Evolutionary conservation across 2,113 vertebrate species (phyloP).

Genomic region (Poecile atricapillus): DNA sequence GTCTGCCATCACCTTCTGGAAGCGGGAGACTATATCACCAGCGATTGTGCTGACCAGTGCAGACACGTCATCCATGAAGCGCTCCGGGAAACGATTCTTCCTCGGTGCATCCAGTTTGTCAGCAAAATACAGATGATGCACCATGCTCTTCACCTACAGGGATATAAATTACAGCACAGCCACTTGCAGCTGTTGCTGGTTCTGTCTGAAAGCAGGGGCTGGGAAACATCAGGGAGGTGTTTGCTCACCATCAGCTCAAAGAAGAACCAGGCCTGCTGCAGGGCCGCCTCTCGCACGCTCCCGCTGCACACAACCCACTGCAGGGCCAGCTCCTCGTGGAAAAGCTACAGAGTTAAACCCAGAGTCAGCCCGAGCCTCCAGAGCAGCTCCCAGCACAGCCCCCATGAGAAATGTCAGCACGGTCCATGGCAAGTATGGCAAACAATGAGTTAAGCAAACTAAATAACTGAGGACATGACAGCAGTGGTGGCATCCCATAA

Average conservation of each 20-base stretch:
- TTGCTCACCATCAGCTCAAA: slow-evolving; percentile 96
- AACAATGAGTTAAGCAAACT: slow-evolving; percentile 65
- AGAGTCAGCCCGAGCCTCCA: slow-evolving; percentile 9
- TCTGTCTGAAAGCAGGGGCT: neutral
- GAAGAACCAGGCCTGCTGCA: slow-evolving; percentile 99
- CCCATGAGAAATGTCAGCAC: slow-evolving; percentile 27
- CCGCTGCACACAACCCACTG: slow-evolving; percentile 99
- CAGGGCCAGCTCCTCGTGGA: slow-evolving; percentile 95
- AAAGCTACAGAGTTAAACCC: slow-evolving; percentile 81
- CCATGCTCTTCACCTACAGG: slow-evolving; percentile 95
- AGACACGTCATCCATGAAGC: slow-evolving; percentile 97
- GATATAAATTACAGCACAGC: neutral
- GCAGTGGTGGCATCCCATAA: slow-evolving; percentile 66
- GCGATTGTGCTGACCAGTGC: slow-evolving; percentile 97
- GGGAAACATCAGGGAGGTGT: neutral
- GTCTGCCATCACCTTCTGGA: slow-evolving; percentile 88
- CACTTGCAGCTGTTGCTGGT: neutral
- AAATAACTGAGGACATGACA: slow-evolving; percentile 38
- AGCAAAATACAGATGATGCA: slow-evolving; percentile 95
- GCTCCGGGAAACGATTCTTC: slow-evolving; percentile 95
- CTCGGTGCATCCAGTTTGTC: slow-evolving; percentile 92
- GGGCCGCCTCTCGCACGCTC: slow-evolving; percentile 91
- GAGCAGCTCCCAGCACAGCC: neutral
- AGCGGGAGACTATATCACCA: slow-evolving; percentile 90
- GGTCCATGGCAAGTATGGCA: slow-evolving; percentile 35